Evolutionary conservation across 2,888 invertebrate species (phyloP), one percentile per base, ranked within the genome.

Genomic region (Actias luna): DNA sequence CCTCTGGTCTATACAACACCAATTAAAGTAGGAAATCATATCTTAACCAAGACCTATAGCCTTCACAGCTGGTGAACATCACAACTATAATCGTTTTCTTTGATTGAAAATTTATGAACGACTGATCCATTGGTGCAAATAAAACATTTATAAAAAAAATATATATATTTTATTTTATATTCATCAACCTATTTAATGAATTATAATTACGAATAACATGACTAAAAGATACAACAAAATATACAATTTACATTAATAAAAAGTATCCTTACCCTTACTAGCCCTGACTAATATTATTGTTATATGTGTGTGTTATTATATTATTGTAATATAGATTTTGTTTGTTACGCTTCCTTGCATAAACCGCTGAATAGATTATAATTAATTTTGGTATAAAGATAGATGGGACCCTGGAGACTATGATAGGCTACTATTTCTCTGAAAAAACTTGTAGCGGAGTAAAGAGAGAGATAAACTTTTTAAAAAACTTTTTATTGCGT

Each of bases 11-110:
- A 84, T 76, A 76, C 84, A 1, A 68, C 84, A 33, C 83, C 87
- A n/a, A 58, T 85, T 39, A 75, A 79, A 2, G 65, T 74, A 66
- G 76, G 79, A 25, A 69, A 83, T 18, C 87, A 89, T 55, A 64
- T 85, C 68, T 62, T 86, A 67, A 69, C 84, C 64, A 83, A 84
- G 68, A 79, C 88, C 12, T 88, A 87, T 75, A 75, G 88, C 64
- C 76, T 88, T 65, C 87, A 88, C 77, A 77, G 84, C 62, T 91
- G 85, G 84, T 91, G 76, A 89, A 71, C 72, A 72, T 71, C 80
- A 85, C 80, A 78, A 80, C 72, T 68, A 67, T 75, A 81, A 80
- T 72, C 82, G 77, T 35, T 31, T 55, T 66, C 78, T 77, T 75
- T 83, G 80, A 73, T 78, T 87, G 84, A 85, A 82, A 76, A 75